These are phyloP conservation scores for Laterallus jamaicensis DNA, from an alignment of 2,113 vertebrate genomes.

Conservation along the genomic window DNA sequence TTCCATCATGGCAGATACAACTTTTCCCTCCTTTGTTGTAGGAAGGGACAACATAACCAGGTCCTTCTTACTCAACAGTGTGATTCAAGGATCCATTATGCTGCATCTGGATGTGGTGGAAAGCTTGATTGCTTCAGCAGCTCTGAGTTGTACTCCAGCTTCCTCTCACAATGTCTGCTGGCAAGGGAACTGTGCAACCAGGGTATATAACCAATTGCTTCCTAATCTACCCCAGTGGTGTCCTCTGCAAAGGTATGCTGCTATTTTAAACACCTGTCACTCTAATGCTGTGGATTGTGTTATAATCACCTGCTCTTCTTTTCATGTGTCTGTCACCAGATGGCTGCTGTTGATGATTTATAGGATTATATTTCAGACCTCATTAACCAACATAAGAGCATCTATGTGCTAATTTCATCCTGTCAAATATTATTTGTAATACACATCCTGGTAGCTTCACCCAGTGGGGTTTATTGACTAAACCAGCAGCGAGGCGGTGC, in stretches of 20 bases:
- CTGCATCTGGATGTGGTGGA: neutral
- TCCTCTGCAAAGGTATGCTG: neutral
- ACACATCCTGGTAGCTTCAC: neutral
- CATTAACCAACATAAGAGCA: conserved; percentile 38
- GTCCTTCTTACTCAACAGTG: neutral
- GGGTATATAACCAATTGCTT: neutral
- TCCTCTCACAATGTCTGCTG: neutral
- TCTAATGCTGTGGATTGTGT: neutral
- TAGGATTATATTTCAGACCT: conserved; percentile 45
- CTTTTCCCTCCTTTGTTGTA: neutral
- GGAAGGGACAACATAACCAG: neutral
- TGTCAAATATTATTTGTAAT: conserved; percentile 47
- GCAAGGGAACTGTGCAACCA: neutral
- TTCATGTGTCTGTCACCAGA: neutral
- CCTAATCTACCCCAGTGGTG: neutral
- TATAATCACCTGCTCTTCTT: neutral
- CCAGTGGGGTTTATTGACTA: neutral
- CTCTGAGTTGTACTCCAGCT: neutral
- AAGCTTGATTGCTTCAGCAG: rapidly evolving
- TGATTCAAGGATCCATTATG: neutral
- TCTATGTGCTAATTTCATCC: conserved; percentile 29
- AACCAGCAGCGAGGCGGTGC: neutral
- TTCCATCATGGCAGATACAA: neutral
- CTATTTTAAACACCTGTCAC: neutral
- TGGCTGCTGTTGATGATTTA: conserved; percentile 43